phyloP scores from a whole-genome alignment of 2,113 vertebrate genomes.

The Prietella phreatophila region DNA sequence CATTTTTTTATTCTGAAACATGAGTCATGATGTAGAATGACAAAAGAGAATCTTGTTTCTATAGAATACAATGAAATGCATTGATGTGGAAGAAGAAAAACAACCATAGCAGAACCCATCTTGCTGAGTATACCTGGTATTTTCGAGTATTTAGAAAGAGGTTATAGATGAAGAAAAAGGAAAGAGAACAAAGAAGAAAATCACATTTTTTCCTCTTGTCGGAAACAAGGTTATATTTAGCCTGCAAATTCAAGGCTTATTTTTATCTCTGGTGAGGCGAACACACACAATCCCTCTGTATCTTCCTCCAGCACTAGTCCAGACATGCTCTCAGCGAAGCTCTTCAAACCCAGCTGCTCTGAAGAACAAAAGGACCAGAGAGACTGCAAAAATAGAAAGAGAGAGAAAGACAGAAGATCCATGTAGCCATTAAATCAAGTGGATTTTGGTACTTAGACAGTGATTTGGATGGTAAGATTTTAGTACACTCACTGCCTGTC shows the following conservation, averaged over 20 bases:
- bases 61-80: neutral
- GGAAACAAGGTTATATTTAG: slow-evolving; percentile 43
- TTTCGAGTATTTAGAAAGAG: slow-evolving; percentile 9
- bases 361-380: slow-evolving; percentile 49
- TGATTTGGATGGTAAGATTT: neutral
- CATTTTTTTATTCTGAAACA: neutral
- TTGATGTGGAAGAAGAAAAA: neutral
- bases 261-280: slow-evolving; percentile 43
- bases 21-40: neutral
- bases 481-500: neutral
- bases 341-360: slow-evolving; percentile 51
- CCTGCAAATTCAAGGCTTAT: slow-evolving; percentile 45
- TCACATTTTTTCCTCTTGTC: neutral
- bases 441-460: neutral
- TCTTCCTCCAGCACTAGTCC: slow-evolving; percentile 45
- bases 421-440: slow-evolving; percentile 6
- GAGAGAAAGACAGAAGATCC: slow-evolving; percentile 12
- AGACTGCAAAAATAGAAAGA: slow-evolving; percentile 34
- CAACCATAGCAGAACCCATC: neutral
- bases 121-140: neutral
- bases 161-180: slow-evolving; percentile 8
- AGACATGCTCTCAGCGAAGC: slow-evolving; percentile 52
- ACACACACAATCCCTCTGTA: slow-evolving; percentile 36
- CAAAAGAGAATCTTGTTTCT: neutral
- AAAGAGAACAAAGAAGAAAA: neutral